Base-by-base conservation (phyloP, 64 coral and sea anemone genomes). In the Porites lutea region DNA sequence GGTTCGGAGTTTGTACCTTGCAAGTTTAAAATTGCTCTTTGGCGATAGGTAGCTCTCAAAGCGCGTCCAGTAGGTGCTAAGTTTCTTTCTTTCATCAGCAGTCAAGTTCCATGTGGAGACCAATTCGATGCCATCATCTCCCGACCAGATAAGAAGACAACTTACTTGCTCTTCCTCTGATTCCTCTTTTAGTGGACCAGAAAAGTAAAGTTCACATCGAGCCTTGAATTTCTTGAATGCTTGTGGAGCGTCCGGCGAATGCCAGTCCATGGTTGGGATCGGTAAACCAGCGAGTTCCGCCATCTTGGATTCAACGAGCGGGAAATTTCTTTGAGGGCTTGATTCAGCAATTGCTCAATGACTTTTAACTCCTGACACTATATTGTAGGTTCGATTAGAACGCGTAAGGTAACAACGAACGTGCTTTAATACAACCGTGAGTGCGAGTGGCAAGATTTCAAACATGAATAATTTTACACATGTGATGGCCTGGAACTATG, bases 11-110 rank as follows among this genome's bases (percentile, higher is more conserved):
- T 90, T 90, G 75, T 77, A 95, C 37, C 93, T 64, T 58, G 93
- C 79, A 19, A 90, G 88, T 11, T 71, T 64, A 22, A 95, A 95
- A 57, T 91, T 90, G 16, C 88, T 90, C 48, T 95, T 91, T 2
- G 81, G 81, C 45, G 93, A 57, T 4, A 90, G 72, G 20, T 79
- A 95, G 6, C 86, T 72, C 62, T 95, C 88, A 12, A 91, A 95
- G 52, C 87, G 90, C 5, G 20, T 46, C 88, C 81, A 95, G 43
- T 90, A 95, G 19, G 93, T 90, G 18, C 5, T 12, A 2, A 95
- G 16, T 68, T 91, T 90, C 23, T 90, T 79, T 45, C 59, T 83
- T n/a, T 95, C 79, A 1, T 75, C 79, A 2, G 13, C 20, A 3
- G 79, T 90, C 3, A 95, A 64, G 1, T 37, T 55, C 93, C 93